A percentile compares a stretch with the other conserved stretches of the same genome.
phyloP scores from a whole-genome alignment of 53 echinoderm and acorn worm species.

The Luidia sarsii region DNA sequence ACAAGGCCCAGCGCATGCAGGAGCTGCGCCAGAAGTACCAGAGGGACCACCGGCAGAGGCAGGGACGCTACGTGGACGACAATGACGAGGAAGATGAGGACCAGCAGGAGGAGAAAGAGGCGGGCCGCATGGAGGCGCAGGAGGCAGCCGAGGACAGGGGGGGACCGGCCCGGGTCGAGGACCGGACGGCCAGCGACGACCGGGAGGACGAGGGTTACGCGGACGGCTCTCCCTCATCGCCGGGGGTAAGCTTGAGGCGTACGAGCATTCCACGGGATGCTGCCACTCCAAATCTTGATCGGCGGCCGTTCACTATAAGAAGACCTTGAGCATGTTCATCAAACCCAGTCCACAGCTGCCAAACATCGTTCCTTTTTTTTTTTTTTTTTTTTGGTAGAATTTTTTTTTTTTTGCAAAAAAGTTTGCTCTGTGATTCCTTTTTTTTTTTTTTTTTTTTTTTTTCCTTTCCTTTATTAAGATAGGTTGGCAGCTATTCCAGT shows the following conservation, averaged over 20 bases:
- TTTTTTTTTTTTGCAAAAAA: background rate
- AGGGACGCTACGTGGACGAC: slow-evolving; percentile 51
- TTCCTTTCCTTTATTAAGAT: too few species aligned
- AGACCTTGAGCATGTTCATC: too few species aligned
- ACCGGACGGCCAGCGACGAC: slow-evolving; percentile 7
- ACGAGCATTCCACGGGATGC: too few species aligned
- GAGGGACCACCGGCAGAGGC: slow-evolving; percentile 74
- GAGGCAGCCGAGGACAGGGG: slow-evolving; percentile 5
- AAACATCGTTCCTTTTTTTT: too few species aligned
- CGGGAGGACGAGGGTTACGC: slow-evolving; percentile 48
- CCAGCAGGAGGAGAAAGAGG: slow-evolving; percentile 31
- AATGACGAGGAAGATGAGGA: slow-evolving; percentile 49
- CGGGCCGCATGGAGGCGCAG: background rate
- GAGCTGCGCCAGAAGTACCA: slow-evolving; percentile 82
- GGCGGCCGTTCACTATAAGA: too few species aligned
- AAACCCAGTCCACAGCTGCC: too few species aligned
- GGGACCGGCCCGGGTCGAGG: too few species aligned
- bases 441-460: background rate
- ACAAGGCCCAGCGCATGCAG: slow-evolving; percentile 76
- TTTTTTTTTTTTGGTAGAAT: too few species aligned
- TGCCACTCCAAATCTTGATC: too few species aligned
- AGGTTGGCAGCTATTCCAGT: too few species aligned
- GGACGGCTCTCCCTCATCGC: slow-evolving; percentile 36
- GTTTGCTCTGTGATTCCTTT: background rate
- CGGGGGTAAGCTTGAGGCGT: slow-evolving; percentile 44